These are phyloP conservation scores for Lycocerus yunnanus DNA, from an alignment of 2,888 invertebrate species.

Conservation along the genomic window DNA sequence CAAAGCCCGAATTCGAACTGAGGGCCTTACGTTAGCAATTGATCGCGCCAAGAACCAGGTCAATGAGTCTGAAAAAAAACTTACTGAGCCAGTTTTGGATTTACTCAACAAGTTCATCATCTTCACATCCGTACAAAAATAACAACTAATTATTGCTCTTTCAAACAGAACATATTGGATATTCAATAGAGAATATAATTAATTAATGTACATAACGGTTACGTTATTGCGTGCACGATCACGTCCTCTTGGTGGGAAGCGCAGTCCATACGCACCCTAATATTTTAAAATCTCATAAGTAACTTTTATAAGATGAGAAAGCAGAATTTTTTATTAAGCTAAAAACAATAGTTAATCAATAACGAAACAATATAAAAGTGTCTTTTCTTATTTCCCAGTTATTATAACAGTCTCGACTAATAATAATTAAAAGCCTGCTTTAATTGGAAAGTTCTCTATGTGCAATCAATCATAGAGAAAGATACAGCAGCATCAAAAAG, in stretches of 20 bases:
- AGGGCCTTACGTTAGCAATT: too few relatives aligned
- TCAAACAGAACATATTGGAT: too few relatives aligned
- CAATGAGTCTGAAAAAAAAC: too few relatives aligned
- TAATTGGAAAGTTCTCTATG: not conserved
- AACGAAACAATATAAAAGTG: not conserved
- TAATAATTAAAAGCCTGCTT: not conserved
- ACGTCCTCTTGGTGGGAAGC: not conserved
- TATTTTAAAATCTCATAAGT: not conserved
- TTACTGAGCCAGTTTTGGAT: too few relatives aligned
- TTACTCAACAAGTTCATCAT: too few relatives aligned
- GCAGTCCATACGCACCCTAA: not conserved
- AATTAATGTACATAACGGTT: too few relatives aligned
- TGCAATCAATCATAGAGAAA: not conserved
- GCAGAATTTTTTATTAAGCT: not conserved
- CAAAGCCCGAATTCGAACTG: too few relatives aligned
- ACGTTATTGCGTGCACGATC: too few relatives aligned
- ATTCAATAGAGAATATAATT: too few relatives aligned
- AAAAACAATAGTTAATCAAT: not conserved
- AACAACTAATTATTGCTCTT: too few relatives aligned
- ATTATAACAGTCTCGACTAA: not conserved
- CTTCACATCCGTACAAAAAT: too few relatives aligned
- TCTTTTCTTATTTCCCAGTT: not conserved
- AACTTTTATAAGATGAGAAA: not conserved
- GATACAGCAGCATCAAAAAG: not conserved
- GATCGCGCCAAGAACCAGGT: too few relatives aligned